Base-by-base conservation (phyloP, 2,113 vertebrate species). In the Sitta europaea region DNA sequence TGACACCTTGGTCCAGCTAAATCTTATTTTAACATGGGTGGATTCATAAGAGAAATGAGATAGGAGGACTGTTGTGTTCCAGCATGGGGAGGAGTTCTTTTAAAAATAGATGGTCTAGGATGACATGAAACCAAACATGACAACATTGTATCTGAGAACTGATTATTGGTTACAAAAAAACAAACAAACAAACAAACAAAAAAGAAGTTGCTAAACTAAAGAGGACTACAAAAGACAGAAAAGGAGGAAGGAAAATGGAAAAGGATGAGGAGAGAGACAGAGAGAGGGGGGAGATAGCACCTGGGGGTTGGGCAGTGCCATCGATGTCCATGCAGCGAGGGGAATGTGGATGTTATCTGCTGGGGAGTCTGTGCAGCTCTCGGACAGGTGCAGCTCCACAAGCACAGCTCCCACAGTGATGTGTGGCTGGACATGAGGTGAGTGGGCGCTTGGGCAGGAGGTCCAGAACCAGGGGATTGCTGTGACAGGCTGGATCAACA, bases 401-500 rank as follows among this genome's bases (percentile, higher is more conserved):
- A 3, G 53, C 19, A 23, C 71, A 45, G 23, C 18, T 73, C 23
- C 27, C 3, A 0, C 1, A 1, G 51, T 0, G 0, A 10, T 8
- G 13, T 5, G 62, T 2, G 5, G 42, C 22, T 0, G 0, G 11
- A 33, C n/a, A 27, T 2, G 17, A 10, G 10, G 4, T 3, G 42
- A 38, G 21, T 11, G 17, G 20, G 40, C 1, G 0, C 51, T 67
- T 4, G 1, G n/a, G n/a, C 21, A 27, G n/a, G 18, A 57, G 17
- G 6, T 12, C 10, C 42, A 38, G 22, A 13, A 38, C 42, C 14
- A 31, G n/a, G 4, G 27, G 11, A 47, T 66, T 0, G 0, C 0
- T 0, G 22, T 0, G 0, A 31, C 0, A 1, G 25, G 28, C n/a
- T 11, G 28, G n/a, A 67, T 33, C 13, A 5, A n/a, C 0, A 0